These are phyloP conservation scores for Drosophila navojoa DNA, from an alignment of 1,140 invertebrate genomes.

Conservation along the genomic window DNA sequence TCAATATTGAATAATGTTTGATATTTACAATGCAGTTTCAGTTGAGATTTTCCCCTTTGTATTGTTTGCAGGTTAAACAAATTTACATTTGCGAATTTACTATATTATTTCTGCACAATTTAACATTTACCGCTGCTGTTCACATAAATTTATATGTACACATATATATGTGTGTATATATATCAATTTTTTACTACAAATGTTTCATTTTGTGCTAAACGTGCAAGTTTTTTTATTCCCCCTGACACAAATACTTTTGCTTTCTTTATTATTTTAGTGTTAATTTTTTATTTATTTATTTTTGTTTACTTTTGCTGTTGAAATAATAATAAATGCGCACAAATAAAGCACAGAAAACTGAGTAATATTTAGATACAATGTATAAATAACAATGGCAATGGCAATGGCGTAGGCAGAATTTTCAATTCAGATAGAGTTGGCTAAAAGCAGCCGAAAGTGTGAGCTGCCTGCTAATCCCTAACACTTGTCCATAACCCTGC, in stretches of 20 bases:
- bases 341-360: neutral
- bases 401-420: slow-evolving; percentile 4
- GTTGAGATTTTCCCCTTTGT: slow-evolving; percentile 5
- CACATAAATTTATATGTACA: slow-evolving; percentile 1
- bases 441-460: neutral
- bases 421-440: neutral
- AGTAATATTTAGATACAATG: slow-evolving; percentile 14
- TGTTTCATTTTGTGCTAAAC: slow-evolving; percentile 8
- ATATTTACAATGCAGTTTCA: neutral
- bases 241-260: slow-evolving; percentile 18
- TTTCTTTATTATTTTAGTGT: neutral
- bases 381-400: slow-evolving; percentile 14
- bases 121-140: slow-evolving; percentile 10
- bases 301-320: neutral
- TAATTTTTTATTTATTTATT: no score
- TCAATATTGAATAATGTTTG: neutral
- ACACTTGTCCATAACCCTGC: neutral
- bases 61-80: slow-evolving; percentile 5
- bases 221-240: slow-evolving; percentile 6
- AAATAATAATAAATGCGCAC: slow-evolving; percentile 16
- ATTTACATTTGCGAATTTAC: slow-evolving; percentile 8
- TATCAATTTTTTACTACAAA: slow-evolving; percentile 3
- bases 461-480: slow-evolving; percentile 15
- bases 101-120: slow-evolving; percentile 21
- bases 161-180: neutral